Evolutionary conservation across 2,113 vertebrate species (phyloP), one percentile per base, ranked within the genome.

Genomic region (Catharus minimus): DNA sequence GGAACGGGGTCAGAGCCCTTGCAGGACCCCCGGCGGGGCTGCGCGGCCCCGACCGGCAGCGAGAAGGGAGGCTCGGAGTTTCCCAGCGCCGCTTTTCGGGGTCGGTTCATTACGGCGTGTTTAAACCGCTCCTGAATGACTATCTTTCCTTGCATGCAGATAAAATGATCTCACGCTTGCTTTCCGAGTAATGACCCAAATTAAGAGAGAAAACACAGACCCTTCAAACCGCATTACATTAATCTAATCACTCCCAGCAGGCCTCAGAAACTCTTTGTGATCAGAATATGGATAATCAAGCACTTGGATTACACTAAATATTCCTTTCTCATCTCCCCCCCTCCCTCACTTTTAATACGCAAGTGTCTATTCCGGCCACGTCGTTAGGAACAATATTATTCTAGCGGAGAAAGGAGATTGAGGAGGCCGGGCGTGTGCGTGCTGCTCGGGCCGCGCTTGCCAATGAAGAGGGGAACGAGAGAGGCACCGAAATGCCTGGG

Each of bases 191-290:
- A 99, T 98, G 98, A 98, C 97, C 98, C 97, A 98, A 98, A 99
- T 98, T 98, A 99, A 98, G 98, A 98, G 98, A 97, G 98, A 98
- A 98, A 98, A 98, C 98, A 98, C 96, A 97, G 98, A 97, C 98
- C 98, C 98, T 99, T 98, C 98, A 98, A 98, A 98, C 96, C 95
- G 97, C 98, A 98, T 99, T 98, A 98, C 97, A 98, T 98, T 99
- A 99, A 99, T 97, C 97, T 98, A 98, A 98, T 98, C 98, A 97
- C 97, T 98, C 98, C 96, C 98, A 97, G 97, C 97, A 97, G 96
- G 95, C 96, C 96, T 96, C 97, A 98, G 98, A 97, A 97, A 97
- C 97, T 97, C 97, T 97, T 97, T 97, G 97, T 98, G 98, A 98
- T 98, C 98, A 97, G 97, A 97, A 97, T 97, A 96, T 97, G 97